Evolutionary conservation across 2,888 invertebrate species (phyloP).

Genomic region (Stenoptilia bipunctidactyla): DNA sequence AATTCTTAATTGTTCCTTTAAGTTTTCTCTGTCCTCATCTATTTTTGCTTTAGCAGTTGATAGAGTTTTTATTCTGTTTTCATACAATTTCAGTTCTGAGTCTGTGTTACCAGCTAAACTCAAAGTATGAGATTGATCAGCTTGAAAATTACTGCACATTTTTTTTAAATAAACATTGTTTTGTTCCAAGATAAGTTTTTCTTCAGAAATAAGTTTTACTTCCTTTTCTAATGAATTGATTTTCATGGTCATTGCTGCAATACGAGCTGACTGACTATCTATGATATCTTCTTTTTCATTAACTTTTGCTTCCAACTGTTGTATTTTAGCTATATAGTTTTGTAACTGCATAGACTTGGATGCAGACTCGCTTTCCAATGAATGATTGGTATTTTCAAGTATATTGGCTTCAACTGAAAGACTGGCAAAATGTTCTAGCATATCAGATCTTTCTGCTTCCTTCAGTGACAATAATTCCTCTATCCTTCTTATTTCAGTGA

Average conservation of each 20-base stretch:
- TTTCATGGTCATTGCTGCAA: constrained; percentile 48
- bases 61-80: constrained; percentile 55
- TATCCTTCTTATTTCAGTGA: constrained; percentile 82
- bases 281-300: constrained; percentile 52
- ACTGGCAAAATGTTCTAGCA: constrained; percentile 84
- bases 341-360: constrained; percentile 75
- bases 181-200: constrained; percentile 50
- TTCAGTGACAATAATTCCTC: constrained; percentile 81
- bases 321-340: constrained; percentile 55
- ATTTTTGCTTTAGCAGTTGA: constrained; percentile 71
- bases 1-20: constrained; percentile 67
- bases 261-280: constrained; percentile 42
- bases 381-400: constrained; percentile 84
- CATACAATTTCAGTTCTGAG: constrained; percentile 57
- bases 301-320: constrained; percentile 75
- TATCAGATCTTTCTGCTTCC: constrained; percentile 84
- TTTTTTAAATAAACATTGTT: constrained; percentile 52
- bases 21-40: constrained; percentile 74
- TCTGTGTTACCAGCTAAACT: constrained; percentile 36
- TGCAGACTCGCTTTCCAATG: constrained; percentile 81
- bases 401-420: constrained; percentile 82
- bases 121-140: constrained; percentile 28
- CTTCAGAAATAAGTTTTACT: constrained; percentile 52
- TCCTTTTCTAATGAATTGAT: constrained; percentile 51
- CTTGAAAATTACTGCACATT: constrained; percentile 51